Conservation (phyloP, 1,140 invertebrate species). For the Drosophila kikkawai region DNA sequence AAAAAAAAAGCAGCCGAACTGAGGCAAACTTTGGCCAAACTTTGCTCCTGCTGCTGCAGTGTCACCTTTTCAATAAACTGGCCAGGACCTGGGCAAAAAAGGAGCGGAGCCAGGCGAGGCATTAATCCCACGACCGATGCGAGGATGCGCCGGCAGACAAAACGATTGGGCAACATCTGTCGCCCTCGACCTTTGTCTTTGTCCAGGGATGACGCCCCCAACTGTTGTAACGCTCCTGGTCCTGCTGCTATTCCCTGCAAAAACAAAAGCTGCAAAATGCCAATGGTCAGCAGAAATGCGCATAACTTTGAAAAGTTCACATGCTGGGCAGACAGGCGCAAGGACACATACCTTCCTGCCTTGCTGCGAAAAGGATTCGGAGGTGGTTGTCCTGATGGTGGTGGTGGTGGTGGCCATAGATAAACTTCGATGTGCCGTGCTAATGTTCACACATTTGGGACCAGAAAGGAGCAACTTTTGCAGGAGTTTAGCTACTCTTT, state of each 20-base stretch:
- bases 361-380: neutral
- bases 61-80: slow-evolving; percentile 81
- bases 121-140: slow-evolving; percentile 75
- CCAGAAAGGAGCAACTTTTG: slow-evolving; percentile 10
- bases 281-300: slow-evolving; percentile 81
- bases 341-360: slow-evolving; percentile 34
- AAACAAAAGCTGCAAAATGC: slow-evolving; percentile 83
- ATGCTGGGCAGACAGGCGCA: slow-evolving; percentile 61
- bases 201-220: slow-evolving; percentile 38
- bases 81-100: slow-evolving; percentile 49
- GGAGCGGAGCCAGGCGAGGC: slow-evolving; percentile 49
- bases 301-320: slow-evolving; percentile 79
- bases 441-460: slow-evolving; percentile 74
- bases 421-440: slow-evolving; percentile 61
- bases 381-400: neutral
- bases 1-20: slow-evolving; percentile 21
- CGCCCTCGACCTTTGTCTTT: slow-evolving; percentile 70
- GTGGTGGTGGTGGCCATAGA: slow-evolving; percentile 35
- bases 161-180: slow-evolving; percentile 78
- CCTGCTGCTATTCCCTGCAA: slow-evolving; percentile 30
- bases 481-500: slow-evolving; percentile 35
- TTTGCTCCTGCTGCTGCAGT: slow-evolving; percentile 54
- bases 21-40: slow-evolving; percentile 63
- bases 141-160: slow-evolving; percentile 66
- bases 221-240: neutral